Evolutionary conservation across 2,797 vertebrate genomes (phyloP), one percentile per base, ranked within the genome.

Genomic region (Labroides dimidiatus): DNA sequence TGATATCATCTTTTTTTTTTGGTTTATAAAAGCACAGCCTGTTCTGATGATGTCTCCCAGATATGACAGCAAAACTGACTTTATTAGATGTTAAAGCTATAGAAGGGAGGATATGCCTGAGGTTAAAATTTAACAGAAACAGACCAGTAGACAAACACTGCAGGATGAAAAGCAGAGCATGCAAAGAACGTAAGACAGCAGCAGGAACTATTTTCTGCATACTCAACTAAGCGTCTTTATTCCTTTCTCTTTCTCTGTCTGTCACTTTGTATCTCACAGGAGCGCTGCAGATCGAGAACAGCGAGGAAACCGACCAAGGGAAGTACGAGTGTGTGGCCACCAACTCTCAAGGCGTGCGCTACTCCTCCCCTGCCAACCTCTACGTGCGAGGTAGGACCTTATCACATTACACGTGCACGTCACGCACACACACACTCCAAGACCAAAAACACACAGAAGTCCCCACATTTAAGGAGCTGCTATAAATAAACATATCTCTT

Each of bases 361-460:
- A 99, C 91, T 99, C 97, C 4, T 96, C 98, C 33, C 97, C 98
- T 0, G 98, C 98, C 87, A 99, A 99, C 94, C 95, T 99, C 84
- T 99, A 99, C 71, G 98, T 99, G 94, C 95, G 97, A 99, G 98
- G 98, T 99, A 99, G 95, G 96, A 95, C 95, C 72, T 64, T 48
- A 69, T 71, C 36, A 10, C 81, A 21, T 33, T 76, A 81, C 72
- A 62, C 30, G 14, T 10, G 50, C 85, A 75, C 74, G 54, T 5
- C 21, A 33, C 17, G 13, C 55, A 60, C 78, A 61, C 78, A 61
- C 78, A 75, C 68, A 73, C 6, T 51, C 61, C 50, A 23, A 55
- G 6, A 70, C 55, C 77, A 52, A 33, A 55, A 30, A 72, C 54
- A 39, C 70, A 30, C 61, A 62, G 51, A 63, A 60, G 61, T 52